phyloP scores from a whole-genome alignment of 2,113 vertebrate species.

The Python bivittatus region DNA sequence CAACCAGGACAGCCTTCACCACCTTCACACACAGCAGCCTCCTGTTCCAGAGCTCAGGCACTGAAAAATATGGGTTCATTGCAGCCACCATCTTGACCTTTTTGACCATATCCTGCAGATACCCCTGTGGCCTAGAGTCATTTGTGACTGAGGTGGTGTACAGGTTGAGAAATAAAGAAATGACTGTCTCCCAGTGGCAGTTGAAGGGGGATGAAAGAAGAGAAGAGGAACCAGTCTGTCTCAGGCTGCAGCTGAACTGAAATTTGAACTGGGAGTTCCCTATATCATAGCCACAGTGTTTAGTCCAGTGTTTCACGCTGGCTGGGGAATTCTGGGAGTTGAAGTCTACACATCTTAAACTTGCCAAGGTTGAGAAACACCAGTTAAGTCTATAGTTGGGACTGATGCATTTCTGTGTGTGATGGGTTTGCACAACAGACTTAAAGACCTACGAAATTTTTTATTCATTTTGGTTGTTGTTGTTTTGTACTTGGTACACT shows the following conservation, averaged over 20 bases:
- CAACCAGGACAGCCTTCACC: not conserved
- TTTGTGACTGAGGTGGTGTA: not conserved
- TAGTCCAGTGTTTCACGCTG: too few relatives aligned
- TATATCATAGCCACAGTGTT: not conserved
- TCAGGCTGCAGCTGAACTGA: not conserved
- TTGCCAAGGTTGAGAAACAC: too few relatives aligned
- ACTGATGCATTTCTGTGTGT: too few relatives aligned
- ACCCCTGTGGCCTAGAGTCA: not conserved
- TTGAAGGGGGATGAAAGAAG: not conserved
- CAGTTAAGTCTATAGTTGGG: too few relatives aligned
- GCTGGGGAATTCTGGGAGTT: too few relatives aligned
- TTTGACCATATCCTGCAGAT: not conserved
- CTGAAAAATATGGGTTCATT: not conserved
- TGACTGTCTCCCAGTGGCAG: not conserved
- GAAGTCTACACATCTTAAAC: too few relatives aligned
- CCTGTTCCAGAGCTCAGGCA: slow-evolving; percentile 20
- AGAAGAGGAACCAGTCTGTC: not conserved
- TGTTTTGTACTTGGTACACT: not conserved
- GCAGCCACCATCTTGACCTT: not conserved
- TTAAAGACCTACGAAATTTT: not conserved
- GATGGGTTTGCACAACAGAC: not conserved
- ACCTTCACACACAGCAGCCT: not conserved
- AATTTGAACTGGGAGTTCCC: not conserved
- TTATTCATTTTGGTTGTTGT: not conserved
- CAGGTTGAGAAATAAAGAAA: not conserved